phyloP scores from a whole-genome alignment of 2,888 invertebrate species.

The Sisyra nigra region DNA sequence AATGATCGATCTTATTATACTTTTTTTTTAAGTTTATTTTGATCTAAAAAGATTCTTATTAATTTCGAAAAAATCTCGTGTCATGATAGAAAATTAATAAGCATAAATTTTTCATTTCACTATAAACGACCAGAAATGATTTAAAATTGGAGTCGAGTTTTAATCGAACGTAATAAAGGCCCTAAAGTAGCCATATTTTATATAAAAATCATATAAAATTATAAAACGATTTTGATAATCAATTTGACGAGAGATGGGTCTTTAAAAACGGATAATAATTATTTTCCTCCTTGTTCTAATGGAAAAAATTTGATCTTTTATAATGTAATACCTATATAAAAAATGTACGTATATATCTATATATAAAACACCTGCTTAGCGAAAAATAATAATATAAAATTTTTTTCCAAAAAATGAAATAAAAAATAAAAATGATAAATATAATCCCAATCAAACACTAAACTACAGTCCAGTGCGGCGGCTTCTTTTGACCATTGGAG shows the following conservation, averaged over 20 bases:
- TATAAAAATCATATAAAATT: constrained; percentile 1
- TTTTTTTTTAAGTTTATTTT: too few species aligned
- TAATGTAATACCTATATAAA: too few species aligned
- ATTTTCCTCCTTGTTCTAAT: too few species aligned
- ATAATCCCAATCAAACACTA: constrained; percentile 3
- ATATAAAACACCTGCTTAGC: constrained; percentile 9
- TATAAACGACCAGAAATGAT: not conserved
- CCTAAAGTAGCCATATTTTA: too few species aligned
- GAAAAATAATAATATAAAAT: constrained; percentile 3
- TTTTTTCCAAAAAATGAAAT: not conserved
- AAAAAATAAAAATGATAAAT: not conserved
- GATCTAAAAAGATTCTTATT: too few species aligned
- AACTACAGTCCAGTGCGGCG: constrained; percentile 25
- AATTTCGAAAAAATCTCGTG: too few species aligned
- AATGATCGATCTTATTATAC: too few species aligned
- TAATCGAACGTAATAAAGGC: too few species aligned
- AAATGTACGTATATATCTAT: not conserved
- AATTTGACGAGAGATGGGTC: not conserved
- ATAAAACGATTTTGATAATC: constrained; percentile 3
- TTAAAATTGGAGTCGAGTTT: not conserved
- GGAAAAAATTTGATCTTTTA: too few species aligned
- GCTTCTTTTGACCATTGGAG: constrained; percentile 29
- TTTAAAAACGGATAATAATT: too few species aligned
- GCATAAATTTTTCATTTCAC: not conserved
- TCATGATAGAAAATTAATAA: not conserved